Evolutionary conservation across 2,888 invertebrate species (phyloP).

Genomic region (Microdon myrmicae): DNA sequence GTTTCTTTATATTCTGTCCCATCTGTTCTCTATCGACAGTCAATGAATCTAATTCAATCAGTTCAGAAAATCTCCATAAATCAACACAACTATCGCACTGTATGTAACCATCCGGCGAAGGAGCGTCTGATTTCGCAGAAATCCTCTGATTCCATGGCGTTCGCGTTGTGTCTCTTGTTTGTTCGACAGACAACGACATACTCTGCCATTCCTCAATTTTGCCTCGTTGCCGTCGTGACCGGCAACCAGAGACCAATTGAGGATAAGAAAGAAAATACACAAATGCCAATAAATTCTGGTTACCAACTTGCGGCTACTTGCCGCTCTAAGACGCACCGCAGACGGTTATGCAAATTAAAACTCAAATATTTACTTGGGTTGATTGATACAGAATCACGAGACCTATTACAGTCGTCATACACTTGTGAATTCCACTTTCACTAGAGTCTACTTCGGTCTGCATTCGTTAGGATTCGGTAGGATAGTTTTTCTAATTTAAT

Average conservation of each 20-base stretch:
- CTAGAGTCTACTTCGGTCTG: neutral
- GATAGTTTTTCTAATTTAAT: too few species aligned
- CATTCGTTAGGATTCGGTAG: too few species aligned
- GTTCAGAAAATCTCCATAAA: slow-evolving; percentile 20
- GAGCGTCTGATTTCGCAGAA: slow-evolving; percentile 1
- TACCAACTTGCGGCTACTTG: slow-evolving; percentile 10
- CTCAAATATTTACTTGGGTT: slow-evolving; percentile 34
- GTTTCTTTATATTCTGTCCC: too few species aligned
- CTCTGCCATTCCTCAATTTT: slow-evolving; percentile 34
- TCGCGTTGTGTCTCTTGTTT: slow-evolving; percentile 15
- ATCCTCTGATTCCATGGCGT: slow-evolving; percentile 8
- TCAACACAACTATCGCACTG: slow-evolving; percentile 7
- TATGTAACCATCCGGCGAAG: neutral
- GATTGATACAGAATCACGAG: slow-evolving; percentile 39
- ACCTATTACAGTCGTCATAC: slow-evolving; percentile 22
- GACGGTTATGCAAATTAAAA: slow-evolving; percentile 39
- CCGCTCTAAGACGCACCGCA: too few species aligned
- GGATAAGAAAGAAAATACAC: neutral
- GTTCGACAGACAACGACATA: too few species aligned
- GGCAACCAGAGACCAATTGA: slow-evolving; percentile 36
- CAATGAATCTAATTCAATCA: slow-evolving; percentile 40
- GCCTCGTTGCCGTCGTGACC: slow-evolving; percentile 40
- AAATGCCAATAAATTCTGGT: slow-evolving; percentile 5
- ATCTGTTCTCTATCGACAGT: slow-evolving; percentile 30
- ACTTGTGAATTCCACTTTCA: slow-evolving; percentile 31